phyloP scores from a whole-genome alignment of 2,888 invertebrate species.

The Cosmia trapezina region DNA sequence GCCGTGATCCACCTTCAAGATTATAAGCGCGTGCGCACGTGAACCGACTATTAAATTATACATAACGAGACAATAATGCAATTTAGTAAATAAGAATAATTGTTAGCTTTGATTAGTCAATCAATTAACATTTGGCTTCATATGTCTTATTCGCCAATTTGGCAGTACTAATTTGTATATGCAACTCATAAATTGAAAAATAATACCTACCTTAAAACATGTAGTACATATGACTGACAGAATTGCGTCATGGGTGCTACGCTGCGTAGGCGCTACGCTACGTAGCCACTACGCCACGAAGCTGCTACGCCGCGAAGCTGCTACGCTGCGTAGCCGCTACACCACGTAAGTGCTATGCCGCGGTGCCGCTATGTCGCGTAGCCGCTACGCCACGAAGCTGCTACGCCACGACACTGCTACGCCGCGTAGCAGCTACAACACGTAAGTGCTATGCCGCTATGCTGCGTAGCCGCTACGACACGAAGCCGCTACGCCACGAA shows the following conservation, averaged over 20 bases:
- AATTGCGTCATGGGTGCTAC: neutral
- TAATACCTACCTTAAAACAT: no score
- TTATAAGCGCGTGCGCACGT: slow-evolving; percentile 62
- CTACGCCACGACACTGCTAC: neutral
- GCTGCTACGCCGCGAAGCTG: neutral
- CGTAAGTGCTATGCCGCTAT: neutral
- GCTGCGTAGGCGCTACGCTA: neutral
- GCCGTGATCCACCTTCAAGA: slow-evolving; percentile 68
- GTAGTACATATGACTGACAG: neutral
- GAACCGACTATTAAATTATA: slow-evolving; percentile 60
- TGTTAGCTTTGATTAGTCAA: slow-evolving; percentile 19
- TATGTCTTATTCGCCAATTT: neutral
- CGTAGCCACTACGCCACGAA: neutral
- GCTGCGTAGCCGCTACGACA: neutral
- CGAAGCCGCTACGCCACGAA: neutral
- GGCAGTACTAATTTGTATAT: neutral
- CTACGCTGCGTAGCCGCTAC: neutral
- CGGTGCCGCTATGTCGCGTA: neutral
- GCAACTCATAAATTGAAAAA: neutral
- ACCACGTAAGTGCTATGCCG: neutral
- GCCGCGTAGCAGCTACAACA: neutral
- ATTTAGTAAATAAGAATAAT: slow-evolving; percentile 29
- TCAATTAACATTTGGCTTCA: slow-evolving; percentile 1
- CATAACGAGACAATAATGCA: slow-evolving; percentile 50
- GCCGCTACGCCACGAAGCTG: neutral